Evolutionary conservation across 2,797 vertebrate species (phyloP), one percentile per base, ranked within the genome.

Genomic region (Phyllotis vaccarum): DNA sequence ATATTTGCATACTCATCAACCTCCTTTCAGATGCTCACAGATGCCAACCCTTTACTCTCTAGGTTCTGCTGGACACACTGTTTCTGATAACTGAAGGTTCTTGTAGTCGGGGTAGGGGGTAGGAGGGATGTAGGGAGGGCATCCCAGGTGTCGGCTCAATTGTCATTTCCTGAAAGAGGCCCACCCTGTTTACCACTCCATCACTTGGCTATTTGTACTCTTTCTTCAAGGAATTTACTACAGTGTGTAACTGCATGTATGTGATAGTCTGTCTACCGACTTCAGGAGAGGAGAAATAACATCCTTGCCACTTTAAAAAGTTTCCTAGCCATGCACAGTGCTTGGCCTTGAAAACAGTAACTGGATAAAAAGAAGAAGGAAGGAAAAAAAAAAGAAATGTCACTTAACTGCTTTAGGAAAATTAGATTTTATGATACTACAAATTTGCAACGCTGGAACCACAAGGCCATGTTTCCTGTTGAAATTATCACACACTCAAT

Each of bases 211-310:
- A 62, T 27, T 56, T 58, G 17, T 31, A n/a, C 54, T 88, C 89
- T 94, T 97, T 76, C 49, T 85, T 83, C 24, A 66, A 89, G 68
- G 58, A 92, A 89, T 24, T 90, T 78, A 87, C 43, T 74, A 49
- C 27, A 60, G 1, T 37, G 34, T 82, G 7, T 19, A n/a, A 58
- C 13, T 9, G 17, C 72, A 52, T 74, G 56, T 40, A 87, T 68
- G 27, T 52, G 40, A 62, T 43, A 68, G 62, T 87, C 81, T 78
- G 60, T 62, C 22, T 94, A 8, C 56, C 37, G 27, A 52, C 4
- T 86, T 21, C n/a, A 54, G n/a, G 12, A 54, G 31, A 37, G 11
- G 2, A 87, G 74, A 46, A 58, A 58, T 11, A 52, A 70, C 1
- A 83, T 24, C 31, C 81, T 31, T 56, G 34, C 17, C n/a, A n/a